Evolutionary conservation across 2,888 invertebrate species (phyloP), one percentile per base, ranked within the genome.

Genomic region (Drosophila paucipuncta): DNA sequence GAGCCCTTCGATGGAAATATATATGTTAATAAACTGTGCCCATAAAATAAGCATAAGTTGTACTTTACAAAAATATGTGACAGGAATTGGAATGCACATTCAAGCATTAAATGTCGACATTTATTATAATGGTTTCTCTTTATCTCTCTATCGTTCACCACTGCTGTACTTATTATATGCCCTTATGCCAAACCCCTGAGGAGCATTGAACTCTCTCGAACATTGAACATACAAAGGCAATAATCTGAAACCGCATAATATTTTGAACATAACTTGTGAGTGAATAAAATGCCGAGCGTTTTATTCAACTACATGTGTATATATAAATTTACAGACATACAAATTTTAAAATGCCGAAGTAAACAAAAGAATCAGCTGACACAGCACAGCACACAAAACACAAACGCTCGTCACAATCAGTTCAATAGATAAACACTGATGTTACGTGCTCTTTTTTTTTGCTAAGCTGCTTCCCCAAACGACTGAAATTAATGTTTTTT

Each of bases 381-480:
- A 64, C 79, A 47, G 22, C 22, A 4, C 13, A 13, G 2, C 35
- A 35, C 58, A 80, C 30, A 60, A 77, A 30, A 57, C 13, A 37
- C 10, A 62, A 59, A 33, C 41, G 7, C n/a, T 55, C 39, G 59
- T 49, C 62, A 33, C 16, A 49, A 49, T 41, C 37, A 57, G 59
- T 68, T 39, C 55, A 55, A 73, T 66, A 73, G 73, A 73, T 68
- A 79, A 64, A 47, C 64, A 69, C 31, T 47, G 11, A 28, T 63
- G 50, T 83, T 86, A 89, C 89, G 88, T 84, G 85, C 72, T 65
- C 31, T 59, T 5, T 54, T 50, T 39, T 22, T 43, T 58, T 30
- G 43, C 25, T 47, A 25, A 25, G 25, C 22, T 47, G 69, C 65
- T 84, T 90, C 73, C 86, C 71, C 63, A 49, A 58, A 58, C 43